These are phyloP conservation scores for Caenorhabditis angaria DNA, from an alignment of 2,888 invertebrate genomes.

Conservation along the genomic window DNA sequence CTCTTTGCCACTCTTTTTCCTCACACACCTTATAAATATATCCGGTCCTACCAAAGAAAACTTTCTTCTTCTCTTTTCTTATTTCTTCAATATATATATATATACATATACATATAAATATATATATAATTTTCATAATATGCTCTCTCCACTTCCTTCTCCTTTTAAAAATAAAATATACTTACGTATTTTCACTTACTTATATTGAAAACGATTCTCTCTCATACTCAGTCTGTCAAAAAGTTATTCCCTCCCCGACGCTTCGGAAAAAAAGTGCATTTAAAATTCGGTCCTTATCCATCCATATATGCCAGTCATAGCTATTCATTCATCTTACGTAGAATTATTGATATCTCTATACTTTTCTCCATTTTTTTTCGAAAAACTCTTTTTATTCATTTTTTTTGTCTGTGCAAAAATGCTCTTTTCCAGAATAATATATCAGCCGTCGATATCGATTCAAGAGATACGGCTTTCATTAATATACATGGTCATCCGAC, in stretches of 20 bases:
- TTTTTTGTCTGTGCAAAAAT: not conserved
- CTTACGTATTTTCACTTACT: not conserved
- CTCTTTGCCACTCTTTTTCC: not conserved
- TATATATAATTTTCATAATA: conserved; percentile 2
- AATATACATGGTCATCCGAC: conserved; percentile 38
- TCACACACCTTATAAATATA: conserved; percentile 1
- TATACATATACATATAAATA: not conserved
- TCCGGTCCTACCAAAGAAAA: conserved; percentile 2
- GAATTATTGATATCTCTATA: conserved; percentile 26
- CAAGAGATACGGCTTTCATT: not conserved
- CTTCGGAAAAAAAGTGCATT: not conserved
- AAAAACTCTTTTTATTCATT: not conserved
- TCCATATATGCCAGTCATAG: conserved; percentile 9
- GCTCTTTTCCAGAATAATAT: not conserved
- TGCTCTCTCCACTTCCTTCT: not conserved
- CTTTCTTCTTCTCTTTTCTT: not conserved
- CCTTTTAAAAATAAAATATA: not conserved
- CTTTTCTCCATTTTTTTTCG: conserved; percentile 16
- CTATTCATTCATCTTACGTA: conserved; percentile 34
- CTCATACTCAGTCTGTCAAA: too few species aligned
- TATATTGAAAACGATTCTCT: not conserved
- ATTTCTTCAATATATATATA: too few species aligned
- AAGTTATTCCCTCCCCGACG: too few species aligned
- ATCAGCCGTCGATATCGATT: conserved; percentile 2
- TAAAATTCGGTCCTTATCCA: conserved; percentile 8